Base-by-base conservation (phyloP, 2,113 vertebrate species). In the Ciconia stormi region DNA sequence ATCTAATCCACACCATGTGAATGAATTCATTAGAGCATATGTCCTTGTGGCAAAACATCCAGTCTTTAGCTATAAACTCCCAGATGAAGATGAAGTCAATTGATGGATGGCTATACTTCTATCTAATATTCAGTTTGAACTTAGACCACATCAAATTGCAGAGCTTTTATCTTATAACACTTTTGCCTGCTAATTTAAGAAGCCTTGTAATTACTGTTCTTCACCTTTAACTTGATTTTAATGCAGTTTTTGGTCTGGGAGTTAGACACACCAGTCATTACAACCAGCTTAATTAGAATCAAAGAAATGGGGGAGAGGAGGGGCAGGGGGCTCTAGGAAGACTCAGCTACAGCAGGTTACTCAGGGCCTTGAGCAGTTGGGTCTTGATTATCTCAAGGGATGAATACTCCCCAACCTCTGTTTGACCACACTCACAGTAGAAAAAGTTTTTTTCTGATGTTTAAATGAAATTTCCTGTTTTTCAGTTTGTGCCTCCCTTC, bases 201-300 rank as follows among this genome's bases (percentile, higher is more conserved):
- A 87, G 32, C 27, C 42, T 58, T 72, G 3, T 96, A 82, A 92
- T 95, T 84, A 91, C 16, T 2, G 0, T 89, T 94, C 47, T 74
- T 91, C 84, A 94, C 73, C 47, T 78, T 87, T 79, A 79, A 70
- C 59, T 96, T 89, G 10, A 63, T 90, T 82, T 90, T 82, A 49
- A 67, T 74, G 46, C 18, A n/a, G 21, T 22, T 87, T 95, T 96
- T 84, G 25, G 10, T 66, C 63, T 87, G 55, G 27, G 25, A 74
- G 38, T 84, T 74, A 73, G 34, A 56, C 21, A 78, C 14, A 49
- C 9, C 34, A 44, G n/a, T 81, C 34, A 73, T 62, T 89, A 61
- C 27, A 94, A 87, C 15, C 59, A 89, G n/a, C 36, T 55, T 87
- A 70, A 78, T 93, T 70, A 74, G 18, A 73, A 93, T 66, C 21